phyloP scores from a whole-genome alignment of 2,797 vertebrate species.

The Cryptoblepharus egeriae region DNA sequence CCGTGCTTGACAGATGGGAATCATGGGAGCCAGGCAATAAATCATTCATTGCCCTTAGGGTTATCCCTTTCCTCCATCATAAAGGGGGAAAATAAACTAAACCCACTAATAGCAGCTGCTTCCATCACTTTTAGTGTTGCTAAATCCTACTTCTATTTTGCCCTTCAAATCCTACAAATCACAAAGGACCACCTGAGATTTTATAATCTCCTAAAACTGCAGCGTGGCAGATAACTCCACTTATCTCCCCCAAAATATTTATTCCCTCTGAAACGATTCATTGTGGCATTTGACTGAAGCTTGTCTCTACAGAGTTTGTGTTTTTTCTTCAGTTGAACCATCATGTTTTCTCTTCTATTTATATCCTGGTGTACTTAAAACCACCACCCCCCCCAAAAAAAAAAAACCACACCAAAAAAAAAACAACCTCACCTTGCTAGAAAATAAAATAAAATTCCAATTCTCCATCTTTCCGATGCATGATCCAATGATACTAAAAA shows the following conservation, averaged over 20 bases:
- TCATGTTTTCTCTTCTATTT: slow-evolving; percentile 17
- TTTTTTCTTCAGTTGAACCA: slow-evolving; percentile 4
- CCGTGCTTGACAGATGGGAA: neutral
- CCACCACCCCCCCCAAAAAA: neutral
- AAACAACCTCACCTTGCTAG: neutral
- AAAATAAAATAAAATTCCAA: neutral
- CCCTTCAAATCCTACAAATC: slow-evolving; percentile 50
- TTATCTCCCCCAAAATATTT: slow-evolving; percentile 49
- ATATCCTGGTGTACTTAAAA: neutral
- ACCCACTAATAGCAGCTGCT: slow-evolving; percentile 53
- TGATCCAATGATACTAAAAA: no score
- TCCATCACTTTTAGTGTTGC: slow-evolving; percentile 43
- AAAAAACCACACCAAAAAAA: no score
- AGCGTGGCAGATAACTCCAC: slow-evolving; percentile 40
- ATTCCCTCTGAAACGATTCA: slow-evolving; percentile 43
- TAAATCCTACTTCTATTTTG: slow-evolving; percentile 54
- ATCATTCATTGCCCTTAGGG: slow-evolving; percentile 41
- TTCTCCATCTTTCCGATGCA: no score
- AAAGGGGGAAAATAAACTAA: slow-evolving; percentile 44
- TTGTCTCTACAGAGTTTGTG: slow-evolving; percentile 28
- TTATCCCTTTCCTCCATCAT: slow-evolving; percentile 46
- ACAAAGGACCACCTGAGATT: slow-evolving; percentile 26
- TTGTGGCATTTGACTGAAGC: slow-evolving; percentile 33
- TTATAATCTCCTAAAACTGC: slow-evolving; percentile 34
- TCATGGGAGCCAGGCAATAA: slow-evolving; percentile 11